Evolutionary conservation across 2,888 invertebrate genomes (phyloP).

Genomic region (Nymphalis urticae): DNA sequence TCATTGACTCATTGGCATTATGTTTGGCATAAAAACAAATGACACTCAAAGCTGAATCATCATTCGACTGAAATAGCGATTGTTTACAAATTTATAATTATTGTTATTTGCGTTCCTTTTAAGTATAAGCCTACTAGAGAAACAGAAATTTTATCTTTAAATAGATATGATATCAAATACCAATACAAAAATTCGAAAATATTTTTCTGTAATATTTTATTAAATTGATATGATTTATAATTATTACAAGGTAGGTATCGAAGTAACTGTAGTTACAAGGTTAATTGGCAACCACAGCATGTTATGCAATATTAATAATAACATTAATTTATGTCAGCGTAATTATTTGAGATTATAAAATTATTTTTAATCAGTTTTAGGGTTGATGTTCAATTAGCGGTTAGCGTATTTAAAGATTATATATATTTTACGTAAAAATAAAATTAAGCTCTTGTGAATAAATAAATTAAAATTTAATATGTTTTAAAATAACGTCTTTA

Average conservation of each 20-base stretch:
- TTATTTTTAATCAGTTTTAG: constrained; percentile 21
- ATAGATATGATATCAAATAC: too few relatives aligned
- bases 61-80: constrained; percentile 10
- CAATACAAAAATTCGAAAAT: too few relatives aligned
- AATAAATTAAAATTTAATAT: neutral
- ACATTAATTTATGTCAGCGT: constrained; percentile 18
- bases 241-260: constrained; percentile 4
- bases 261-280: constrained; percentile 21
- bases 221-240: constrained; percentile 10
- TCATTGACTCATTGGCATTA: constrained; percentile 24
- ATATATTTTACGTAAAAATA: neutral
- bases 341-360: constrained; percentile 20
- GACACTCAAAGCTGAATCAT: constrained; percentile 22
- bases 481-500: neutral
- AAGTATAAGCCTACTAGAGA: neutral
- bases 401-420: constrained; percentile 4
- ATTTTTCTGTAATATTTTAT: too few relatives aligned
- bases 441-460: too few relatives aligned
- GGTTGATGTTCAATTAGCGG: constrained; percentile 9
- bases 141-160: neutral
- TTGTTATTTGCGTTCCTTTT: neutral
- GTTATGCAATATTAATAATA: constrained; percentile 30
- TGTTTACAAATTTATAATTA: neutral
- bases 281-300: constrained; percentile 27
- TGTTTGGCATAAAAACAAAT: constrained; percentile 21